phyloP scores from a whole-genome alignment of 2,113 vertebrate species.

The Lanius ludovicianus region DNA sequence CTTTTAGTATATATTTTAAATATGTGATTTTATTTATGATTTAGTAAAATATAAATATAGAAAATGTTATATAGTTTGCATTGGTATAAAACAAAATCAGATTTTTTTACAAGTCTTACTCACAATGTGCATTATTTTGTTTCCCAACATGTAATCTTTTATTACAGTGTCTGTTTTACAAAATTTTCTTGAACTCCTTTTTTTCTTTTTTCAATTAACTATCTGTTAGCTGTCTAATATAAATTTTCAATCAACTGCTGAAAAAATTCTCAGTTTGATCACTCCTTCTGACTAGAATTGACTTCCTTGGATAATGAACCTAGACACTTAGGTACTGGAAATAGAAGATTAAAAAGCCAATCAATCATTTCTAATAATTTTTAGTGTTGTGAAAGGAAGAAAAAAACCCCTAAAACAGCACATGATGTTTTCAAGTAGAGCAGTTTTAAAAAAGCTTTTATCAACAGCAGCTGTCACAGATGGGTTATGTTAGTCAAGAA shows the following conservation, averaged over 20 bases:
- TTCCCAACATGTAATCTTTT: background rate
- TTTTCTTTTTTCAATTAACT: background rate
- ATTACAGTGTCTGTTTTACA: background rate
- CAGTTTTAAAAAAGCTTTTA: constrained; percentile 37
- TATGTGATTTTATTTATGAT: background rate
- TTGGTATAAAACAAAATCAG: background rate
- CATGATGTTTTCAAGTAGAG: background rate
- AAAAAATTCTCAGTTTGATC: background rate
- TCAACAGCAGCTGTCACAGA: constrained; percentile 62
- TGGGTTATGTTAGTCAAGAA: constrained; percentile 50
- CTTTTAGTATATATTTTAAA: background rate
- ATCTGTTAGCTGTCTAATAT: background rate
- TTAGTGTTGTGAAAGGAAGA: background rate
- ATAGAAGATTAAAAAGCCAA: background rate
- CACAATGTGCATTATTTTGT: background rate
- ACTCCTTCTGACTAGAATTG: background rate
- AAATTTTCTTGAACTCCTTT: background rate
- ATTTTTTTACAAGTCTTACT: background rate
- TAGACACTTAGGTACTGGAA: background rate
- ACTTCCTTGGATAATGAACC: background rate
- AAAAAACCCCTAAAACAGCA: background rate
- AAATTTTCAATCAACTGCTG: background rate
- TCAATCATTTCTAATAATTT: background rate
- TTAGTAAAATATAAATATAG: background rate
- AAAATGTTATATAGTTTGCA: background rate